Conservation (phyloP, 2,797 vertebrate species). For the Hafferia zeledoni region DNA sequence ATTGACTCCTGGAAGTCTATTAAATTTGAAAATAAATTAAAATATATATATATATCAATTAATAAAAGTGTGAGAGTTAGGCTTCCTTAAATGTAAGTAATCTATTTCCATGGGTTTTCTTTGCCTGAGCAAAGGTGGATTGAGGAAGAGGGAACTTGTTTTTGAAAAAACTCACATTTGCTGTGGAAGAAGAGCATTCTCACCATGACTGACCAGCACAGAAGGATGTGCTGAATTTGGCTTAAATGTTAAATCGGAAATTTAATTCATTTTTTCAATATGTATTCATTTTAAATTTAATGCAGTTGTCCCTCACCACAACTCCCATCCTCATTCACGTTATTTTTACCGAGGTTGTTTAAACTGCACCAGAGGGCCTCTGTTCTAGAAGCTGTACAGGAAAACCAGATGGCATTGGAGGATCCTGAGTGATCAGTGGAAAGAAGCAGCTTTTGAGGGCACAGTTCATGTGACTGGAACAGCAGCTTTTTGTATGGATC, state of each 20-base stretch:
- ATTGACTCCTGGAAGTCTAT: neutral
- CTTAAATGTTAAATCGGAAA: neutral
- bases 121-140: neutral
- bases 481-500: neutral
- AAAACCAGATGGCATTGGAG: neutral
- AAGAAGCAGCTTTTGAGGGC: neutral
- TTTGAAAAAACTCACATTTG: neutral
- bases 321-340: neutral
- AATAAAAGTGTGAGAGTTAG: neutral
- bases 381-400: neutral
- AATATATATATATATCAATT: neutral
- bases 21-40: neutral
- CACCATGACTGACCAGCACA: neutral
- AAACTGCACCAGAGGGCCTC: neutral
- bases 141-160: neutral
- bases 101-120: neutral
- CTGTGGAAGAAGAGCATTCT: neutral
- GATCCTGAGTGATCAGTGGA: neutral
- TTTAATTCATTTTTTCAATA: neutral
- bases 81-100: neutral
- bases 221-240: neutral
- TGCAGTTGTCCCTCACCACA: neutral
- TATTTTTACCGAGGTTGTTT: neutral
- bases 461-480: neutral
- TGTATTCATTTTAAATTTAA: neutral